Conservation (phyloP, 1,140 invertebrate genomes). For the Zaprionus lachaisei region DNA sequence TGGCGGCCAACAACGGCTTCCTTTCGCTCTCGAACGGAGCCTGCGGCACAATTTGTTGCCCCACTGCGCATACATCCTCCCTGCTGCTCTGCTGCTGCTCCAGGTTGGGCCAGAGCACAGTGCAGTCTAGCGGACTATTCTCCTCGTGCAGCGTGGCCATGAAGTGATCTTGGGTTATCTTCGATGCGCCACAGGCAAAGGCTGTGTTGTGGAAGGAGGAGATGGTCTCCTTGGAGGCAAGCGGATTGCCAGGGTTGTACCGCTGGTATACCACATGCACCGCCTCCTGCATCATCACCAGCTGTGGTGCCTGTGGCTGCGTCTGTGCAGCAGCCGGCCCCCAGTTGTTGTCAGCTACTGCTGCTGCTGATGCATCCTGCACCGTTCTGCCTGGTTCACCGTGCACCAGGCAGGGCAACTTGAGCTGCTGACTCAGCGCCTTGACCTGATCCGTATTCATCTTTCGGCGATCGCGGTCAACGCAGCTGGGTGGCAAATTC, state of each 20-base stretch:
- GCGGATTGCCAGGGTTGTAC: too few relatives aligned
- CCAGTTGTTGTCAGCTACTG: background rate
- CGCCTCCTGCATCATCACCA: constrained; percentile 41
- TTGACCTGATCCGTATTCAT: constrained; percentile 19
- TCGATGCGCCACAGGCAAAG: background rate
- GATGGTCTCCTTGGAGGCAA: constrained; percentile 1
- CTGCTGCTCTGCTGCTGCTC: background rate
- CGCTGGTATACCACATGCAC: constrained; percentile 30
- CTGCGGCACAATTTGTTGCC: background rate
- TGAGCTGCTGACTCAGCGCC: constrained; percentile 21
- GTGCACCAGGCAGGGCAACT: constrained; percentile 30
- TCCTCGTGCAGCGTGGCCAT: constrained; percentile 36
- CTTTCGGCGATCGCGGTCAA: background rate
- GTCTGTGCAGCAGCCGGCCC: background rate
- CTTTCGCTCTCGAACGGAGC: background rate
- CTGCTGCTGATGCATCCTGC: background rate
- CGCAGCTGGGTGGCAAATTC: constrained; percentile 36
- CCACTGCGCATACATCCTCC: background rate
- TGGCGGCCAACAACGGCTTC: background rate
- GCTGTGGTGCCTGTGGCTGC: background rate
- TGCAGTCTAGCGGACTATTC: constrained; percentile 34
- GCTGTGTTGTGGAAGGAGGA: constrained; percentile 21
- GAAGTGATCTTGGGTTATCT: constrained; percentile 35
- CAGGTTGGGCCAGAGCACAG: constrained; percentile 31
- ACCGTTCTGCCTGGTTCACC: background rate